Evolutionary conservation across 1,140 invertebrate genomes (phyloP), one percentile per base, ranked within the genome.

Genomic region (Neotoxoptera formosana): DNA sequence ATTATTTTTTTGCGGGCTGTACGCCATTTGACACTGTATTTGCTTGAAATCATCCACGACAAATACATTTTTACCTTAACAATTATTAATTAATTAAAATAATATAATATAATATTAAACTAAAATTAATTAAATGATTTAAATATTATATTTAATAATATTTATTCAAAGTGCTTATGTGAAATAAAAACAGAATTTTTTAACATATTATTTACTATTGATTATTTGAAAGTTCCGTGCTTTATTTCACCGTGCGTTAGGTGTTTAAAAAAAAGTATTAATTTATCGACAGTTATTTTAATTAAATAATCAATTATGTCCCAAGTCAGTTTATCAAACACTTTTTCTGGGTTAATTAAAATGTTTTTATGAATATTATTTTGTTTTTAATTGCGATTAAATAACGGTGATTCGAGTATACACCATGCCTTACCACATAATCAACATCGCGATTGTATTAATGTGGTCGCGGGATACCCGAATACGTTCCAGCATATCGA

Each of bases 81-180:
- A 53, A 53, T 56, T 56, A 53, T 56, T 56, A 9, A 60, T 60
- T 60, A 67, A 67, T 67, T 67, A 60, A 60, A 60, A 60, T 60
- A 30, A 30, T 30, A 60, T 60, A 30, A 30, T 30, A 60, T 30
- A 30, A 30, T 30, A 60, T 11, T 60, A 30, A 6, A 9, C 9
- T 9, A 2, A 9, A 60, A 11, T 30, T 8, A 67, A 67, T 67
- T 30, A 30, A 25, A 9, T 30, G 9, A 30, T 67, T 67, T 30
- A 60, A 60, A 60, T 67, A 67, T 67, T 67, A 67, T 67, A n/a
- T 67, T n/a, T 67, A 60, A 67, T 67, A 67, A n/a, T n/a, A n/a
- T n/a, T 67, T 67, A 67, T 51, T 30, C 9, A 9, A 30, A 67
- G 9, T 67, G 21, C 53, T 67, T 30, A 67, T 14, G 0, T n/a